These are phyloP conservation scores for Capra hircus DNA, from an alignment of 2,113 vertebrate species.

Conservation along the genomic window DNA sequence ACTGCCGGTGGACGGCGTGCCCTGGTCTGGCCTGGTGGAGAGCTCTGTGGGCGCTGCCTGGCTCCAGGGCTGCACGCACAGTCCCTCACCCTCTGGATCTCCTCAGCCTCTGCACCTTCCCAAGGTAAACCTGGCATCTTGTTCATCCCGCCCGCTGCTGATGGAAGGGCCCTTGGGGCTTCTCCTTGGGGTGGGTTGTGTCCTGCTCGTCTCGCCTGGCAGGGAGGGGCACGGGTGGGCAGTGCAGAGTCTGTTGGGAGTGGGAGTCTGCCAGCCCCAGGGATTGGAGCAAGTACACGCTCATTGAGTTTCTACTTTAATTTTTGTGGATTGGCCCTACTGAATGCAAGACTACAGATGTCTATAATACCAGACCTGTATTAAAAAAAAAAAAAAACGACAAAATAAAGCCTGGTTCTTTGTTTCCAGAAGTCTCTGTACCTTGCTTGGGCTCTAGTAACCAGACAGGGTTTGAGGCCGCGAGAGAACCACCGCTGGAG, in stretches of 20 bases:
- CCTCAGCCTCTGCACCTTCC: neutral
- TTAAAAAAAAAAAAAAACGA: neutral
- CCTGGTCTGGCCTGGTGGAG: neutral
- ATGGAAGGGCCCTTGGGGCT: neutral
- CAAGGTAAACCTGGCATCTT: neutral
- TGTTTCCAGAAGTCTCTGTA: slow-evolving; percentile 38
- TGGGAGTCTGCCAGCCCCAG: neutral
- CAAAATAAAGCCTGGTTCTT: slow-evolving; percentile 57
- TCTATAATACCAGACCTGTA: slow-evolving; percentile 3
- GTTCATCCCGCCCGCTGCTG: rapidly evolving
- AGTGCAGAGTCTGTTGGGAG: neutral
- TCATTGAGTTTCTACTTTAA: neutral
- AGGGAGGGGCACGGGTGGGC: neutral
- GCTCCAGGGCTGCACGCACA: rapidly evolving
- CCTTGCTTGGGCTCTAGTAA: neutral
- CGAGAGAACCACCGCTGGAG: rapidly evolving
- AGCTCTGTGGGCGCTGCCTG: neutral
- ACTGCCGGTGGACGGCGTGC: rapidly evolving
- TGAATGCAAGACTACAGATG: neutral
- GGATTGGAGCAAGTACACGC: neutral
- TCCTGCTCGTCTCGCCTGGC: neutral
- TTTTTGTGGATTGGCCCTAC: neutral
- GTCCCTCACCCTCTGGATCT: rapidly evolving
- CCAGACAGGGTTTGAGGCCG: neutral
- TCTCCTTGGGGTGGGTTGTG: neutral